Evolutionary conservation across 1,140 invertebrate genomes (phyloP), one percentile per base, ranked within the genome.

Genomic region (Sipha flava): DNA sequence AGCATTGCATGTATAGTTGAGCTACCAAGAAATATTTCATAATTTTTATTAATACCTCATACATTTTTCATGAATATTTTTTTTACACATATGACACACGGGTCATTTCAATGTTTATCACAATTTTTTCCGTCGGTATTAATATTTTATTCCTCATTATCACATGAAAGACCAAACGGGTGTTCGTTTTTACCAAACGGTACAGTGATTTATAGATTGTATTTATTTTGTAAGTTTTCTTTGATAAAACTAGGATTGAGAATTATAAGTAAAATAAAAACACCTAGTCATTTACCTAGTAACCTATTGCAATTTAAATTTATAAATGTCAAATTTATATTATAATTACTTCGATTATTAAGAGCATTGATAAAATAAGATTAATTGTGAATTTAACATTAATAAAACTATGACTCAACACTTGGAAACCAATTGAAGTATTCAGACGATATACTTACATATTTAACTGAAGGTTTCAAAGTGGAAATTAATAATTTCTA

Each of bases 161-260:
- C 70, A 75, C 70, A 75, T 75, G 70, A 75, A 75, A 75, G 70
- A 75, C 70, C 47, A 75, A 75, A 54, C 47, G 70, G 29, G 70
- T 75, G 52, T 49, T 54, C n/a, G 29, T 49, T 70, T 64, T 47
- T 47, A 16, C 29, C 23, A 47, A 47, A 47, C 0, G 43, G 18
- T 26, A 7, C 16, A 18, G 43, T 37, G 70, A 75, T 54, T 52
- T 75, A 75, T 75, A 72, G 21, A 26, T 7, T 43, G 26, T 62
- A 62, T 57, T 14, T 34, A 9, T 6, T 62, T 34, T 62, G 16
- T 57, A 57, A 57, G 54, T 62, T 34, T 34, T 62, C 59, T 62
- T 34, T 62, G 59, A 62, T 34, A n/a, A n/a, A 62, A 62, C 26
- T 2, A 62, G 7, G 1, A 62, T 29, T 31, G 9, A 62, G 59